Percentiles rank a stretch among this genome's conserved stretches.
phyloP scores from a whole-genome alignment of 2,113 vertebrate species.

The Hippocampus comes region DNA sequence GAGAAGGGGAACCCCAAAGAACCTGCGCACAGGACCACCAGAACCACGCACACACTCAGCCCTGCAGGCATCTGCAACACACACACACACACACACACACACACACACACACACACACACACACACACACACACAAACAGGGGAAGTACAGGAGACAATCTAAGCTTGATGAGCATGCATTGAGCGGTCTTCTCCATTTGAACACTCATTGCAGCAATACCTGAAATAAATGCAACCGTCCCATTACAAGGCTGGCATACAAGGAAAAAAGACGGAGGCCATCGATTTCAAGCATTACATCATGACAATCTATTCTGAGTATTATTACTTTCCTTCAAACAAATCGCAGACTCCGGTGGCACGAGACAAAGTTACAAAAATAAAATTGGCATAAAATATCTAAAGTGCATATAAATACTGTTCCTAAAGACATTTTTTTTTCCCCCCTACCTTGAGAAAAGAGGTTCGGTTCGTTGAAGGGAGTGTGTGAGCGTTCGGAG shows the following conservation, averaged over 20 bases:
- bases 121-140: slow-evolving; percentile 11
- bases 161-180: slow-evolving; percentile 8
- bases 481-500: slow-evolving; percentile 51
- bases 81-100: slow-evolving; percentile 17
- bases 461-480: slow-evolving; percentile 37
- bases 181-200: no score
- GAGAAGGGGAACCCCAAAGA: slow-evolving; percentile 76
- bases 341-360: neutral
- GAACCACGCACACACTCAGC: slow-evolving; percentile 79
- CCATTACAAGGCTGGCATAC: no score
- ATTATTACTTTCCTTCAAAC: neutral
- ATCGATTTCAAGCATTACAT: no score
- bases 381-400: neutral
- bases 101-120: slow-evolving; percentile 28
- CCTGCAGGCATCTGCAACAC: slow-evolving; percentile 78
- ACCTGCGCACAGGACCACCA: slow-evolving; percentile 78
- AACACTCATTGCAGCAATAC: no score
- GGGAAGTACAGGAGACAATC: neutral
- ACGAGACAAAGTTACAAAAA: neutral
- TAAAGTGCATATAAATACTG: neutral
- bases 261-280: no score
- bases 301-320: no score
- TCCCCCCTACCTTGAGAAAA: slow-evolving; percentile 53
- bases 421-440: neutral
- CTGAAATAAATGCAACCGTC: no score